Conservation (phyloP, 1,140 invertebrate species). For the Cydia strobilella region DNA sequence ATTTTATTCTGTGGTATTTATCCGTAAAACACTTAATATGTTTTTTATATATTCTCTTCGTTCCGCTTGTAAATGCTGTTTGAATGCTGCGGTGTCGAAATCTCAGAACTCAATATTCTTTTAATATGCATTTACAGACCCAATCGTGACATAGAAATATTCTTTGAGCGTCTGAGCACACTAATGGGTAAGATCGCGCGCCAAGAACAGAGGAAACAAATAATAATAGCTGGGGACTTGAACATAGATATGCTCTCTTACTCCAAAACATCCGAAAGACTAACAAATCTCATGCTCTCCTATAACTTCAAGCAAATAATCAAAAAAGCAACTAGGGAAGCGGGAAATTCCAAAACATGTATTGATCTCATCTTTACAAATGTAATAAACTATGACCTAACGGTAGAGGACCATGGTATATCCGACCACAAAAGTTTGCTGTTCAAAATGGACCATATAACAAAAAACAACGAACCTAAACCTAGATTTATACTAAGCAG, state of each 20-base stretch:
- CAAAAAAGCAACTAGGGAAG: neutral
- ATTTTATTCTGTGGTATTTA: too few species aligned
- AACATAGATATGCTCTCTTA: neutral
- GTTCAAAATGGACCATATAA: too few species aligned
- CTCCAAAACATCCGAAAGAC: neutral
- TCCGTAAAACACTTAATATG: too few species aligned
- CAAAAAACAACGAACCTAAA: too few species aligned
- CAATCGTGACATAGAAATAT: conserved; percentile 27
- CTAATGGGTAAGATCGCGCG: neutral
- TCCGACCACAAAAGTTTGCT: conserved; percentile 14
- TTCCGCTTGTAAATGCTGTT: neutral
- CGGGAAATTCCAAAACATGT: neutral
- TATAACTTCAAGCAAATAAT: neutral
- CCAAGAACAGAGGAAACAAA: neutral
- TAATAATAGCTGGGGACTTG: conserved; percentile 13
- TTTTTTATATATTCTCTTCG: too few species aligned
- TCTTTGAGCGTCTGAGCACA: neutral
- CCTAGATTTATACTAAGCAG: too few species aligned
- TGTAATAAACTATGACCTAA: neutral
- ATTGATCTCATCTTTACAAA: conserved; percentile 3
- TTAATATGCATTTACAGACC: conserved; percentile 24
- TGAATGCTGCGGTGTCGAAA: conserved; percentile 22
- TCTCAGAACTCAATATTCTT: conserved; percentile 18
- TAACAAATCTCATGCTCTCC: neutral
- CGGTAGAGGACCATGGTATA: neutral